Base-by-base conservation (phyloP, 2,113 vertebrate species). In the Odontophorus gujanensis region DNA sequence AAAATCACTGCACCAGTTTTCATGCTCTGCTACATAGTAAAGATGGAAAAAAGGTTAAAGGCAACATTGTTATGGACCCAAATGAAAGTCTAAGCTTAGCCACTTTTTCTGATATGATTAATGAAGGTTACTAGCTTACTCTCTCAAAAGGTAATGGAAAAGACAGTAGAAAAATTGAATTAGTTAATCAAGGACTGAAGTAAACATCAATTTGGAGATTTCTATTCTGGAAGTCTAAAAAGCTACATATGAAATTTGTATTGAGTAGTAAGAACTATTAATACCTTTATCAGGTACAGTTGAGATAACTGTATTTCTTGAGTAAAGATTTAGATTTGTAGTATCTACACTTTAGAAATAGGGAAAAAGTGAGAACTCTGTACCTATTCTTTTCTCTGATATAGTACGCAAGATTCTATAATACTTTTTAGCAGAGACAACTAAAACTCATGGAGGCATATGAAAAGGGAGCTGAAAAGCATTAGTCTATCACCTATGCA, bases 1-100 rank as follows among this genome's bases (percentile, higher is more conserved):
- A 22, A 36, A 43, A 9, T 2, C 17, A 21, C 9, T 14, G 9
- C 11, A 26, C 12, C 17, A 26, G 13, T 30, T 57, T 2, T 0
- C 3, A 4, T 2, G 25, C 0, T 19, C 47, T 68, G 7, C 8
- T 81, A n/a, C 9, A 11, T 9, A 43, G 4, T 47, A 40, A 79
- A 7, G 4, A 26, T 3, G 20, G 8, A 67, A 5, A 8, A 61
- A 66, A 81, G 28, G 21, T 43, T 74, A 50, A 86, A 92, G 34
- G 5, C 7, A 68, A 13, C 4, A 5, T 43, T 2, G 2, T 1
- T 22, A 40, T 30, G 14, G 61, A 81, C 24, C 11, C 14, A 53
- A 79, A 72, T 9, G 12, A 38, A 68, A 90, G 62, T 42, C 42
- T 74, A 81, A 74, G 11, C 2, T 80, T 74, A 83, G 8, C 7